Evolutionary conservation across 2,888 invertebrate species (phyloP).

Genomic region (Clitarchus hookeri): DNA sequence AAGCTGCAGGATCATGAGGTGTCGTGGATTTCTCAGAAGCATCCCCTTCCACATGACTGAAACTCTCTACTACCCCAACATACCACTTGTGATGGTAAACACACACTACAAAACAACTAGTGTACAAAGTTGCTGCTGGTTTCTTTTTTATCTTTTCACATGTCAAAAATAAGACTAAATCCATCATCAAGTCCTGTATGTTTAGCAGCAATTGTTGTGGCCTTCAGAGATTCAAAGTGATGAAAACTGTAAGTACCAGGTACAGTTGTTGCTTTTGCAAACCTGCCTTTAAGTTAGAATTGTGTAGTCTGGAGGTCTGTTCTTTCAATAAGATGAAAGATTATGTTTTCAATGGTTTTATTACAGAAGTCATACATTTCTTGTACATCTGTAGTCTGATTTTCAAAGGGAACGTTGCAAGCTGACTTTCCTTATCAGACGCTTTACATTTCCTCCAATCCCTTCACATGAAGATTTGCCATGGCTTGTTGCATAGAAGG

Average conservation of each 20-base stretch:
- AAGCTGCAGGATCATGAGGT: not conserved
- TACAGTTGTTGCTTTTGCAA: conserved; percentile 18
- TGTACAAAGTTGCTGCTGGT: not conserved
- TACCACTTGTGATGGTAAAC: not conserved
- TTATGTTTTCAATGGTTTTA: conserved; percentile 20
- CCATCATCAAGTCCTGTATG: not conserved
- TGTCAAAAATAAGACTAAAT: not conserved
- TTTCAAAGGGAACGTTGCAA: conserved; percentile 30
- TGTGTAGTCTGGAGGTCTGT: not conserved
- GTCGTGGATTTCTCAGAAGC: not conserved
- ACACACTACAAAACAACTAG: not conserved
- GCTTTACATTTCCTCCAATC: conserved; percentile 29
- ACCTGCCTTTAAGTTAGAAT: not conserved
- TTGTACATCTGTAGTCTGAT: conserved; percentile 20
- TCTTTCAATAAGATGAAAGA: conserved; percentile 19
- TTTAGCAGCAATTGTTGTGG: not conserved
- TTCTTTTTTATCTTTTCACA: not conserved
- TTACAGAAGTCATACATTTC: conserved; percentile 23
- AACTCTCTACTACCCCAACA: not conserved
- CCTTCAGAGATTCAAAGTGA: not conserved
- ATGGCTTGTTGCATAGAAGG: conserved; percentile 32
- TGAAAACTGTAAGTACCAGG: not conserved
- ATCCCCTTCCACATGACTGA: not conserved
- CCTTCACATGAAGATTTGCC: conserved; percentile 35
- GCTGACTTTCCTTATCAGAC: conserved; percentile 26